Evolutionary conservation across 2,113 vertebrate species (phyloP).

Genomic region (Onychostruthus taczanowskii): DNA sequence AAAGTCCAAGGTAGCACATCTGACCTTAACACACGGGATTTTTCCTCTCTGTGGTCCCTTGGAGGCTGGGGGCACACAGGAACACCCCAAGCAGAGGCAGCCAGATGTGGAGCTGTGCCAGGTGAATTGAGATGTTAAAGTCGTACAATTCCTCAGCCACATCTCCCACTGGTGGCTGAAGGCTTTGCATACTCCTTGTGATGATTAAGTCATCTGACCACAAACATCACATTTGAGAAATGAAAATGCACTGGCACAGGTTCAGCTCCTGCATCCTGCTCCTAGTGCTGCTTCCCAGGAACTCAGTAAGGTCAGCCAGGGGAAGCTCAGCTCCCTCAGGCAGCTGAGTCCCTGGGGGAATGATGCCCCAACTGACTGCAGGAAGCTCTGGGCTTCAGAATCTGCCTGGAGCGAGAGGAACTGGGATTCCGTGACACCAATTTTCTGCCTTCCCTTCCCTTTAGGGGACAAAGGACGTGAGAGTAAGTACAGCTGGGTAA

Average conservation of each 20-base stretch:
- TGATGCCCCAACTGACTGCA: rapidly evolving
- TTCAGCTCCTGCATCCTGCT: not conserved
- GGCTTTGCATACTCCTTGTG: not conserved
- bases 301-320: rapidly evolving
- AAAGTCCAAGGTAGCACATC: conserved; percentile 91
- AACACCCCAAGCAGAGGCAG: not conserved
- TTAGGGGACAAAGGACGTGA: not conserved
- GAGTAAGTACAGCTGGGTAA: not conserved
- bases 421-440: rapidly evolving
- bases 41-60: not conserved
- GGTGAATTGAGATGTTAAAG: not conserved
- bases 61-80: not conserved
- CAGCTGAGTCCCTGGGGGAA: rapidly evolving
- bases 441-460: not conserved
- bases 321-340: not conserved
- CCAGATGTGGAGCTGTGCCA: not conserved
- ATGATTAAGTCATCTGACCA: not conserved
- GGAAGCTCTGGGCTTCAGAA: not conserved
- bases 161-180: not conserved
- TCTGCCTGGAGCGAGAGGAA: not conserved
- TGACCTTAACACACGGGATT: not conserved
- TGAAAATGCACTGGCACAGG: not conserved
- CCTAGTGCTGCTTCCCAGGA: not conserved
- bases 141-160: not conserved
- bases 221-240: not conserved